Conservation (phyloP, 2,113 vertebrate species). For the Dicaeum eximium region DNA sequence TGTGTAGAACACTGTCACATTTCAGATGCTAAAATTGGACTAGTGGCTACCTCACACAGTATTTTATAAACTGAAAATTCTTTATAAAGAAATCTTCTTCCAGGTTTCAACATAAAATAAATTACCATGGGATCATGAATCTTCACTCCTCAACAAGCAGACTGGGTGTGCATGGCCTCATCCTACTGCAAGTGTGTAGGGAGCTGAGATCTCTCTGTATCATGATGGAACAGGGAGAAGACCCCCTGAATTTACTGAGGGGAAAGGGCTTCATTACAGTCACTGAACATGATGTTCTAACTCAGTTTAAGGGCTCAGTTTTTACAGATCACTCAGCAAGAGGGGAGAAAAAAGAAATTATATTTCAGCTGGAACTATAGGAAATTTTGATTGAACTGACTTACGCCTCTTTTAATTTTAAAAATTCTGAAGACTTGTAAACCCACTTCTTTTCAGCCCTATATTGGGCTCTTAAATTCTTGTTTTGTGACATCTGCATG, state of each 20-base stretch:
- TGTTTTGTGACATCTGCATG: not conserved
- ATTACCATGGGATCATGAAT: not conserved
- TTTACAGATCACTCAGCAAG: not conserved
- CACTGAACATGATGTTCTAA: not conserved
- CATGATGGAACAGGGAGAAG: not conserved
- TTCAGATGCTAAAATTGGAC: not conserved
- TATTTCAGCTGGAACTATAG: not conserved
- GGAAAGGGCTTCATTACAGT: not conserved
- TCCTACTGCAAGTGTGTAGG: not conserved
- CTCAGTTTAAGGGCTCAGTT: not conserved
- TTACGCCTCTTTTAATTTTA: not conserved
- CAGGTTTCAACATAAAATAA: not conserved
- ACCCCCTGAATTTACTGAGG: not conserved
- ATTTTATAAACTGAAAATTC: not conserved
- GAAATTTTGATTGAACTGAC: not conserved
- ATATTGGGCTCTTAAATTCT: not conserved
- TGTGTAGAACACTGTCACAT: not conserved
- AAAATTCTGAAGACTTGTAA: not conserved
- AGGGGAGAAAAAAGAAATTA: not conserved
- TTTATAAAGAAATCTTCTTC: not conserved
- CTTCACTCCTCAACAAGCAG: not conserved
- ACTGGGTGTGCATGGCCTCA: rapidly evolving
- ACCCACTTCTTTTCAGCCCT: not conserved
- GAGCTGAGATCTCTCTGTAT: not conserved
- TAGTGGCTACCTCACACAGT: not conserved